Base-by-base conservation (phyloP, 2,888 invertebrate species). In the Masnerella sp. region DNA sequence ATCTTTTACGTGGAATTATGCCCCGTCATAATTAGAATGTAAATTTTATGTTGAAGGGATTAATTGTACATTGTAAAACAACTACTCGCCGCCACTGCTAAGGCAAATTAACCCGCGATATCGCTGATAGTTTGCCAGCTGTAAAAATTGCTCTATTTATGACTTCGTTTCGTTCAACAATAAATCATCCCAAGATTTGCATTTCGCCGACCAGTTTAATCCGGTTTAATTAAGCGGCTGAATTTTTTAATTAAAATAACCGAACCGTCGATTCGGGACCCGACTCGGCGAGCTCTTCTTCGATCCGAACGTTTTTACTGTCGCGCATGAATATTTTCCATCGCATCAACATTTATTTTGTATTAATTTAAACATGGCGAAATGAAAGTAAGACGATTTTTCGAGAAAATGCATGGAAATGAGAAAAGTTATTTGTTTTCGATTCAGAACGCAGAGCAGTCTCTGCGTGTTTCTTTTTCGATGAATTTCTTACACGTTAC, bases 41-140 rank as follows among this genome's bases (percentile, higher is more conserved):
- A 69, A 69, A 69, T 68, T 68, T 59, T 69, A 61, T 38, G 49
- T 43, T 43, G 51, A 59, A n/a, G 25, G 42, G 22, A 68, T 58
- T 68, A 68, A 68, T 68, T 43, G 54, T 58, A 17, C 68, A 20
- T 43, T 58, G 51, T 43, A 59, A 51, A 43, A 36, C 68, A 51
- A 58, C 49, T 51, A 38, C 28, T 58, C 34, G 34, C 30, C 38
- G 2, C 9, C 8, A 22, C 2, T 42, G 30, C 40, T 49, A 32
- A 54, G 1, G 32, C 17, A 54, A 54, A 25, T 64, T 45, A 30
- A 43, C 25, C 42, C 17, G 18, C 8, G 28, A 7, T 43, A 18
- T 22, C 25, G 2, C 25, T 20, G 8, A 49, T 38, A 25, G 38
- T 54, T 54, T n/a, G 43, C 17, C n/a, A 30, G n/a, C 0, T 20